Conservation (phyloP, 2,888 invertebrate species). For the Melieria omissa region DNA sequence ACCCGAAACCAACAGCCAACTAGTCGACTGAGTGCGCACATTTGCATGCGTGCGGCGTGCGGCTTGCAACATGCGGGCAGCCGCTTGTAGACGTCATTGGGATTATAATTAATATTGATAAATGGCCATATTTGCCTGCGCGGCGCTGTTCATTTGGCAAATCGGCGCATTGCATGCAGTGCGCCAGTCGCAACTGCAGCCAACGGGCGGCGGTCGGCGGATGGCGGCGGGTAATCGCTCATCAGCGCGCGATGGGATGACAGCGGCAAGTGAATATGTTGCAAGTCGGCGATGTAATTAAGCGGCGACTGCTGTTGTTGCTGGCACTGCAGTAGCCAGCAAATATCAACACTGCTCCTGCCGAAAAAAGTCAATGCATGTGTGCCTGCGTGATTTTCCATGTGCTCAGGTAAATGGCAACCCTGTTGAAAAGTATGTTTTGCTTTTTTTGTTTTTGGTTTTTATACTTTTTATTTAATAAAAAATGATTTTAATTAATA, state of each 20-base stretch:
- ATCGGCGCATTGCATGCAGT: constrained; percentile 19
- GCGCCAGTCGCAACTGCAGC: constrained; percentile 22
- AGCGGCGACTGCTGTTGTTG: not conserved
- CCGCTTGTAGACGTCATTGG: constrained; percentile 18
- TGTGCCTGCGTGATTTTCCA: too few species aligned
- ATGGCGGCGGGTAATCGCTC: not conserved
- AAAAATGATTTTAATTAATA: constrained; percentile 35
- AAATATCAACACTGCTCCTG: too few species aligned
- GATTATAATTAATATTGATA: constrained; percentile 37
- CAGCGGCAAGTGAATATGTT: not conserved
- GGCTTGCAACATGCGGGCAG: too few species aligned
- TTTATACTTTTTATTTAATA: constrained; percentile 24
- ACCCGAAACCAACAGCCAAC: too few species aligned
- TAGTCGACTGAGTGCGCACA: too few species aligned
- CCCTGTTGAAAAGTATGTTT: not conserved
- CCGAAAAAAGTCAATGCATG: too few species aligned
- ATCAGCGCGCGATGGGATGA: too few species aligned
- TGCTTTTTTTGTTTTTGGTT: constrained; percentile 1
- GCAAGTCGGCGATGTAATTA: constrained; percentile 27
- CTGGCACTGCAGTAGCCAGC: constrained; percentile 6
- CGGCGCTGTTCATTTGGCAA: constrained; percentile 27
- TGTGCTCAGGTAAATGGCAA: too few species aligned
- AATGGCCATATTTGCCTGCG: constrained; percentile 30
- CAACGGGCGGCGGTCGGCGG: not conserved
- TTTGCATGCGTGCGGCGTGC: too few species aligned